Evolutionary conservation across 2,113 vertebrate species (phyloP).

Genomic region (Dermatemys mawii): DNA sequence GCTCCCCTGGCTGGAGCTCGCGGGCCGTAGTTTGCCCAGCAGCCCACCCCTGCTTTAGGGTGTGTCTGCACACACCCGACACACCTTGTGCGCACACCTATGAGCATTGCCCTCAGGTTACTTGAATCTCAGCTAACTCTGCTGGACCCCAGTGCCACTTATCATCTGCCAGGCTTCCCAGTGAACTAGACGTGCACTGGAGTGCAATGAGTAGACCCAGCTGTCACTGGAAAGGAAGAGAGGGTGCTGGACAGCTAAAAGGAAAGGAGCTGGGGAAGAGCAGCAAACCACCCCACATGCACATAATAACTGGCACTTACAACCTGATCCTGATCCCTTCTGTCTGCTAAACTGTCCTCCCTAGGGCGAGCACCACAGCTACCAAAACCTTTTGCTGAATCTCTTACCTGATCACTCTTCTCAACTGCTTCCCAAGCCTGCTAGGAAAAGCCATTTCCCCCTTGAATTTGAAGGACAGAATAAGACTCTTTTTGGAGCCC

Average conservation of each 20-base stretch:
- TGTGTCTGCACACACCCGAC: too few relatives aligned
- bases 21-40: too few relatives aligned
- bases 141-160: neutral
- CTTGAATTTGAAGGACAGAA: neutral
- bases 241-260: neutral
- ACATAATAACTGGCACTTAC: neutral
- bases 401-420: neutral
- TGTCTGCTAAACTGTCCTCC: neutral
- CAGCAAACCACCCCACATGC: neutral
- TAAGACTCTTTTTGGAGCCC: neutral
- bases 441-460: neutral
- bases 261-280: neutral
- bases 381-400: neutral
- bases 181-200: neutral
- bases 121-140: neutral
- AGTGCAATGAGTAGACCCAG: neutral
- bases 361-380: neutral
- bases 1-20: too few relatives aligned
- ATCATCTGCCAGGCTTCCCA: neutral
- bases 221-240: neutral
- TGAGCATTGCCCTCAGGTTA: neutral
- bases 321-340: neutral
- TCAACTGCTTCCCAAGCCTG: neutral
- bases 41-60: too few relatives aligned
- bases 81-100: too few relatives aligned